Conservation (phyloP, 2,888 invertebrate species). For the Lypha dubia region DNA sequence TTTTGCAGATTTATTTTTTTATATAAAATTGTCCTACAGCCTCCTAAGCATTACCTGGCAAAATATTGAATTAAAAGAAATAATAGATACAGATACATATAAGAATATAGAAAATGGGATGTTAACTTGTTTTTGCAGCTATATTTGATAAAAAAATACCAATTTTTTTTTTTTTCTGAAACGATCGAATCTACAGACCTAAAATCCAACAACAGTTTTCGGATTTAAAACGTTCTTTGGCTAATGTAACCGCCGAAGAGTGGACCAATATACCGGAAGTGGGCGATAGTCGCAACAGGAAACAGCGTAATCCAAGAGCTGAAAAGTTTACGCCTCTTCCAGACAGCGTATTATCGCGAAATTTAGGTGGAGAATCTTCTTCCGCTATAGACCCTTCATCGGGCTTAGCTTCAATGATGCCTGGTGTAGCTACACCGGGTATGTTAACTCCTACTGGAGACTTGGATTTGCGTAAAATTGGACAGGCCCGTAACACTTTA, state of each 20-base stretch:
- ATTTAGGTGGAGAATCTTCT: slow-evolving; percentile 91
- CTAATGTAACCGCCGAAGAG: slow-evolving; percentile 93
- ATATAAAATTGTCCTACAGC: background rate
- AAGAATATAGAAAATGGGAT: too few relatives aligned
- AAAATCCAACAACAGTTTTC: slow-evolving; percentile 99
- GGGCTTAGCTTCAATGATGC: slow-evolving; percentile 94
- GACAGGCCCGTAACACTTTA: slow-evolving; percentile 98
- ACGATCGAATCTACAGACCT: slow-evolving; percentile 84
- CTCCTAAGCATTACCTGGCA: too few relatives aligned
- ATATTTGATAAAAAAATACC: background rate
- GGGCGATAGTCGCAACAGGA: slow-evolving; percentile 98
- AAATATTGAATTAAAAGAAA: too few relatives aligned
- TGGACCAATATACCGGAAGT: slow-evolving; percentile 99
- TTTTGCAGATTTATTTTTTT: background rate
- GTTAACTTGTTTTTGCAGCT: too few relatives aligned
- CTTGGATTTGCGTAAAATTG: slow-evolving; percentile 98
- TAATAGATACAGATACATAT: too few relatives aligned
- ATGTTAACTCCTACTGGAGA: slow-evolving; percentile 95
- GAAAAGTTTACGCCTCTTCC: slow-evolving; percentile 99
- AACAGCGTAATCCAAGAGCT: slow-evolving; percentile 96
- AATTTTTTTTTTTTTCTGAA: background rate
- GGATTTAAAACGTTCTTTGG: slow-evolving; percentile 95
- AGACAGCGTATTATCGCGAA: slow-evolving; percentile 95
- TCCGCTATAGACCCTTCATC: slow-evolving; percentile 92
- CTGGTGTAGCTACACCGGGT: slow-evolving; percentile 93